These are phyloP conservation scores for Mesodorylaimus sp. DNA, from an alignment of 2,888 invertebrate species.

Conservation along the genomic window DNA sequence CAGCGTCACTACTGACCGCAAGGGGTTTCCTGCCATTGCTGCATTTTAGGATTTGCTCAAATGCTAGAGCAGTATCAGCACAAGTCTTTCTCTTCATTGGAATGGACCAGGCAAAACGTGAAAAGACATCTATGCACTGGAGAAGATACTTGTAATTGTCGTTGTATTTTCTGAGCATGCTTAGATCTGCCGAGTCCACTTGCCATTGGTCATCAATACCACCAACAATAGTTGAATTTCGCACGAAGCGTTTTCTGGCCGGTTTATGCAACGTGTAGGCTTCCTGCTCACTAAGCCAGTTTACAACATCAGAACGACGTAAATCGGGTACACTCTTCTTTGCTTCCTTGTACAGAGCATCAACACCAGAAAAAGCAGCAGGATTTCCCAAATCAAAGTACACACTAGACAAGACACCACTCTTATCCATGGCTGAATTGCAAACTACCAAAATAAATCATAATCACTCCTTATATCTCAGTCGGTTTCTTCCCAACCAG, in stretches of 20 bases:
- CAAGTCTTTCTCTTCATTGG: constrained; percentile 12
- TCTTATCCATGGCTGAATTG: too few relatives aligned
- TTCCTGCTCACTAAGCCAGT: constrained; percentile 12
- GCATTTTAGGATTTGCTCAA: neutral
- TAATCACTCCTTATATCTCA: too few relatives aligned
- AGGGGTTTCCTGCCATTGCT: neutral
- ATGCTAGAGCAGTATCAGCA: neutral
- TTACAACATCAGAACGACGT: too few relatives aligned
- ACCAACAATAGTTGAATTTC: neutral
- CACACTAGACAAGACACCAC: too few relatives aligned
- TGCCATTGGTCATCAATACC: constrained; percentile 13
- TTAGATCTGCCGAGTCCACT: constrained; percentile 13
- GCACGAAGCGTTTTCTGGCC: neutral
- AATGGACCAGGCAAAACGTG: constrained; percentile 12
- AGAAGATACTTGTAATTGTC: constrained; percentile 10
- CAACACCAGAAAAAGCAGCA: too few relatives aligned
- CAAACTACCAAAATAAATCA: too few relatives aligned
- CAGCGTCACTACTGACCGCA: neutral
- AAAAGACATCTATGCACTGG: constrained; percentile 11
- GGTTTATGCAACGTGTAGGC: neutral
- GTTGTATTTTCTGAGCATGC: constrained; percentile 8
- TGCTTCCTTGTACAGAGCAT: too few relatives aligned
- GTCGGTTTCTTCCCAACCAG: too few relatives aligned
- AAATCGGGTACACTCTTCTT: too few relatives aligned
- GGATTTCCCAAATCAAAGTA: too few relatives aligned